Evolutionary conservation across 92 coral and sea anemone species (phyloP).

Genomic region (Meandrina meandrites): DNA sequence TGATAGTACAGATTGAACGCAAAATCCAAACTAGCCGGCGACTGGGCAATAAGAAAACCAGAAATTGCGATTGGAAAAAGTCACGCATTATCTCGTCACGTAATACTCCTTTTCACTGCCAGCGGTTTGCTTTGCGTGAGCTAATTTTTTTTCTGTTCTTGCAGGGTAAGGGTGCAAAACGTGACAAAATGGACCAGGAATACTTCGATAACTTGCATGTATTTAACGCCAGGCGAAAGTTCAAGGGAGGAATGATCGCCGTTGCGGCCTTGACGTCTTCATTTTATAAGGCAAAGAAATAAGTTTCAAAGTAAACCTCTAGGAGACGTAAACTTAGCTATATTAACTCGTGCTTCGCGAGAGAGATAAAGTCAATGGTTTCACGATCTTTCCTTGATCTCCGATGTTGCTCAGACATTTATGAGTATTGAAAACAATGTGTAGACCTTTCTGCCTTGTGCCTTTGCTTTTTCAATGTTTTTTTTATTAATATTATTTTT

Average conservation of each 20-base stretch:
- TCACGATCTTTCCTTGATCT: neutral
- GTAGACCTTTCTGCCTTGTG: neutral
- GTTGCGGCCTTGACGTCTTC: slow-evolving; percentile 60
- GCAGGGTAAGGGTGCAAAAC: slow-evolving; percentile 87
- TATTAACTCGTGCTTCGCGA: too few species aligned
- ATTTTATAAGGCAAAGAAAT: slow-evolving; percentile 13
- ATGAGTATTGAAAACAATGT: neutral
- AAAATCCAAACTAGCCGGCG: too few species aligned
- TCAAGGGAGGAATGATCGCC: slow-evolving; percentile 93
- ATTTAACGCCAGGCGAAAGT: slow-evolving; percentile 91
- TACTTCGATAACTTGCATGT: slow-evolving; percentile 70
- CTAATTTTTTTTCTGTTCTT: neutral
- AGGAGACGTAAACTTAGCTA: too few species aligned
- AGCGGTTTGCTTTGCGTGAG: neutral
- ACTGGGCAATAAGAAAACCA: too few species aligned
- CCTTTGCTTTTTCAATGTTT: neutral
- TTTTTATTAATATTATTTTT: neutral
- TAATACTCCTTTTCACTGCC: neutral
- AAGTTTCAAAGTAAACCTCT: neutral
- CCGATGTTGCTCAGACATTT: neutral
- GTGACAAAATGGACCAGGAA: slow-evolving; percentile 85
- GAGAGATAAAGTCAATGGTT: neutral
- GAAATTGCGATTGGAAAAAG: too few species aligned
- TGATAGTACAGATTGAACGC: too few species aligned
- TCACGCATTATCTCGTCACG: too few species aligned